Evolutionary conservation across 2,113 vertebrate species (phyloP), one percentile per base, ranked within the genome.

Genomic region (Nymphicus hollandicus): DNA sequence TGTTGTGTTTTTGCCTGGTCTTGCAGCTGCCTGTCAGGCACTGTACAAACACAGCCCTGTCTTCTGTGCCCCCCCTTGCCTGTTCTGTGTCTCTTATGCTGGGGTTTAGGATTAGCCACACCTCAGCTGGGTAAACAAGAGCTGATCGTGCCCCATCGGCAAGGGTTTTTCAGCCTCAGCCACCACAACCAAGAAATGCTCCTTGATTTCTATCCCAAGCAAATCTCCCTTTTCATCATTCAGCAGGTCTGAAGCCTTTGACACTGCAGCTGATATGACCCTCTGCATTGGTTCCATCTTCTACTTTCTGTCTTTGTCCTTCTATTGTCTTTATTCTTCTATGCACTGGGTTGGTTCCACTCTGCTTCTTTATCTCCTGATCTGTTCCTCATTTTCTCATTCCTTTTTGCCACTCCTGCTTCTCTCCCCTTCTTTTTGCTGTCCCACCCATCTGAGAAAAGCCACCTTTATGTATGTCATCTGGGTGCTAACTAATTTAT

Each of bases 21-120:
- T 95, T 97, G 96, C 96, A 97, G 96, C 94, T 95, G 94, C 95
- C 94, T 93, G 94, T 92, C 69, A 91, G 89, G 72, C 10, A 3
- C 96, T 65, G 93, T 35, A 87, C 93, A 93, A 95, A 95, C 81
- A 89, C 46, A 56, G 83, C 52, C 70, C 80, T 80, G 86, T 84
- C n/a, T 61, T 44, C 49, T 0, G 0, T 43, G 49, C 25, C 24
- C 78, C 76, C 33, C 37, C 6, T 31, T 37, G 82, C 77, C 33
- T 66, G 27, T 37, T 55, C 44, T 63, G 41, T 37, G 29, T 24
- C 58, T 78, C 74, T 74, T 70, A 64, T 50, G 17, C 70, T 50
- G 49, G 53, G 43, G 82, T 61, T 72, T 52, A 47, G 92, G 83
- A 91, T 94, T 79, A 92, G 88, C 88, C 78, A 44, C 91, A 81